phyloP scores from a whole-genome alignment of 1,140 invertebrate species.

The Cardiocondyla obscurior region DNA sequence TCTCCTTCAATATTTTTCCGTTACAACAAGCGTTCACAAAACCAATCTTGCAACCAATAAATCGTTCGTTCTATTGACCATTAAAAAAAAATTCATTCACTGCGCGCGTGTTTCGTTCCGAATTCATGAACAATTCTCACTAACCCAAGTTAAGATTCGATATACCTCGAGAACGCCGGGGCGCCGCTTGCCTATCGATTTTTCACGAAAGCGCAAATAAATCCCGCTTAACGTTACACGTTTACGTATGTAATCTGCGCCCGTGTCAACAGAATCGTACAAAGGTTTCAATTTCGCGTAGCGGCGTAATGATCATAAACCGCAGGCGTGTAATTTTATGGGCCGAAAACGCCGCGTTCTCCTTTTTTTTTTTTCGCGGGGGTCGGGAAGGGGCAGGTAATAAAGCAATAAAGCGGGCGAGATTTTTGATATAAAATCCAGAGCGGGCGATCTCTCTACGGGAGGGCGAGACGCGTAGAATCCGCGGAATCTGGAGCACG shows the following conservation, averaged over 20 bases:
- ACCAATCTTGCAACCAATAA: constrained; percentile 52
- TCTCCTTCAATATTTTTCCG: constrained; percentile 51
- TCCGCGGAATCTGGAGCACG: constrained; percentile 46
- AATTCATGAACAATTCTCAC: constrained; percentile 13
- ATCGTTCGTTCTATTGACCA: constrained; percentile 41
- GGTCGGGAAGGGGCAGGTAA: too few relatives aligned
- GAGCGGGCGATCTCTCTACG: constrained; percentile 12
- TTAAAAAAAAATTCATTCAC: constrained; percentile 54
- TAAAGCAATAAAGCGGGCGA: constrained; percentile 47
- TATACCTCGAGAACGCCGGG: neutral
- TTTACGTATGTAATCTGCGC: neutral
- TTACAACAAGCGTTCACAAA: constrained; percentile 49
- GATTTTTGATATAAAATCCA: constrained; percentile 46
- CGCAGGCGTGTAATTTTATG: neutral
- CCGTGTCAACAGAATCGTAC: neutral
- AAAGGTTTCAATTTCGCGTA: neutral
- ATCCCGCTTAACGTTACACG: neutral
- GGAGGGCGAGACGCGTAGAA: constrained; percentile 50
- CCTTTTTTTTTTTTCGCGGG: neutral
- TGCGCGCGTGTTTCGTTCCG: neutral
- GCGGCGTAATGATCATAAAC: constrained; percentile 6
- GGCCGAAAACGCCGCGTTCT: neutral
- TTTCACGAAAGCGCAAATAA: neutral
- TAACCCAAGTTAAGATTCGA: constrained; percentile 3
- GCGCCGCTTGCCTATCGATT: neutral